Evolutionary conservation across 2,888 invertebrate genomes (phyloP), one percentile per base, ranked within the genome.

Genomic region (Gandaritis pyraliata): DNA sequence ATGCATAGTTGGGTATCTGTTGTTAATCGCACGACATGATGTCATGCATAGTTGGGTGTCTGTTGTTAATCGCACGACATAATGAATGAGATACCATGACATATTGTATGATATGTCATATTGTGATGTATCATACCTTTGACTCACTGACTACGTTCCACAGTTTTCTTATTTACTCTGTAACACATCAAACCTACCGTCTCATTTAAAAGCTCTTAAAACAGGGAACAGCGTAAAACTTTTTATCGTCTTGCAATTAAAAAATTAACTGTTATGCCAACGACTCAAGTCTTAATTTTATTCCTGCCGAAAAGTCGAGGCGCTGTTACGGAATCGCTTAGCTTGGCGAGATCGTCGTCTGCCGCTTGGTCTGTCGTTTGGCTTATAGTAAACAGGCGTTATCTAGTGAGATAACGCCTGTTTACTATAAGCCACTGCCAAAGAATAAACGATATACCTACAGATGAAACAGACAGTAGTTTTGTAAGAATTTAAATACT

Each of bases 371-470:
- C n/a, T n/a, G n/a, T n/a, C n/a, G n/a, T n/a, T n/a, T n/a, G n/a
- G n/a, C n/a, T n/a, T n/a, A n/a, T n/a, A n/a, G n/a, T n/a, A n/a
- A n/a, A n/a, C n/a, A n/a, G n/a, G n/a, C n/a, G n/a, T n/a, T n/a
- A n/a, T n/a, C n/a, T n/a, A n/a, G 65, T 72, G 74, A 75, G 87
- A 87, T 87, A 87, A 85, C 79, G 73, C 71, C 76, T 84, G 82
- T 86, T 85, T 82, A 83, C 82, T 79, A 76, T 77, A 75, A 77
- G 73, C 75, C 73, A 72, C 71, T 69, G 66, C 12, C 71, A 68
- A 50, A 71, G 68, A 71, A 49, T 64, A 68, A 41, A 50, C 50
- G 15, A 48, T 29, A 56, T 15, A 47, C 12, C 2, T 29, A 18
- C 50, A 64, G 56, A 56, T 45, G 13, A 11, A 12, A 38, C 38